Evolutionary conservation across 2,113 vertebrate genomes (phyloP).

Genomic region (Zosterops borbonicus): DNA sequence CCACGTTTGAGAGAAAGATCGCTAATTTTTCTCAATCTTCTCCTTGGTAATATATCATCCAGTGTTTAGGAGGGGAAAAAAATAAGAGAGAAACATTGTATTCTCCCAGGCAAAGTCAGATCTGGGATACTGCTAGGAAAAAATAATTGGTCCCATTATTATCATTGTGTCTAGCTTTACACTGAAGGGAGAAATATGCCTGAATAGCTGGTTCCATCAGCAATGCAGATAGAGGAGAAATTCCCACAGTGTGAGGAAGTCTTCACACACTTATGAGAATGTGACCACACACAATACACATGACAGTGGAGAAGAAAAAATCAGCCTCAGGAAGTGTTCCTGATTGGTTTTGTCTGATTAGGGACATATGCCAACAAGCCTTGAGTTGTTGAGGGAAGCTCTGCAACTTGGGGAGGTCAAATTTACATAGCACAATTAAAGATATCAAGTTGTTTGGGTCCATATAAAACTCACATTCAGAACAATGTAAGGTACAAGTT

Average conservation of each 20-base stretch:
- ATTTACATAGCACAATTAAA: conserved; percentile 33
- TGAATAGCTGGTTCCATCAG: conserved; percentile 45
- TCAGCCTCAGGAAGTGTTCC: conserved; percentile 28
- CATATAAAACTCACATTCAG: not conserved
- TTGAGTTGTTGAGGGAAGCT: not conserved
- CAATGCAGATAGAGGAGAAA: conserved; percentile 48
- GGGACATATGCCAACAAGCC: conserved; percentile 56
- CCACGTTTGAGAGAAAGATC: not conserved
- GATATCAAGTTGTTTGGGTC: not conserved
- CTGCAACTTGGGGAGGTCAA: not conserved
- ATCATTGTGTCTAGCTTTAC: conserved; percentile 25
- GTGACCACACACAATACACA: conserved; percentile 37
- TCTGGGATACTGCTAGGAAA: conserved; percentile 54
- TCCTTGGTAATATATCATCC: not conserved
- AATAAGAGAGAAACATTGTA: not conserved
- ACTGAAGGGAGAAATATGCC: conserved; percentile 55
- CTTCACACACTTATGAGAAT: conserved; percentile 36
- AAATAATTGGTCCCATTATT: conserved; percentile 39
- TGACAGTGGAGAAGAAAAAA: conserved; percentile 27
- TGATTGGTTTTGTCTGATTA: conserved; percentile 47
- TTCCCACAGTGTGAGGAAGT: conserved; percentile 32
- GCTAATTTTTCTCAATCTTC: conserved; percentile 2
- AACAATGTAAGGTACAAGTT: not conserved
- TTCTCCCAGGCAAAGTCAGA: conserved; percentile 54
- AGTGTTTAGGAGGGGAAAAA: not conserved